Base-by-base conservation (phyloP, 2,113 vertebrate species). In the Aix galericulata region DNA sequence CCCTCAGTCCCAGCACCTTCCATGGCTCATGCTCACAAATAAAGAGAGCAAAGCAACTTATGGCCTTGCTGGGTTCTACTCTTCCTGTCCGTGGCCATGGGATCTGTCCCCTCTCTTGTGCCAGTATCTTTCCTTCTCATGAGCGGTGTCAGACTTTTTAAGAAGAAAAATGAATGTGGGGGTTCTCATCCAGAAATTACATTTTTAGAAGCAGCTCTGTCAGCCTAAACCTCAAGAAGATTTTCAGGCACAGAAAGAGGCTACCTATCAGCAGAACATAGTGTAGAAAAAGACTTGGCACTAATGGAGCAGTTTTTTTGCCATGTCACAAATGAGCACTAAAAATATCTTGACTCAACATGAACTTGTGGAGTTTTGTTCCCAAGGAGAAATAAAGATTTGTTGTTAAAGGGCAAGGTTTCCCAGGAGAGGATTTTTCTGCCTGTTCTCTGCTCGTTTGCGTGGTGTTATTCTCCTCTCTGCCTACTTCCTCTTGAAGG, bases 321-420 rank as follows among this genome's bases (percentile, higher is more conserved):
- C 72, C 46, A 74, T 64, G 59, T 27, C 81, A 85, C 44, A 92
- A 92, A 94, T 5, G 22, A 94, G 59, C 40, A 63, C 88, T 92
- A 94, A 89, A 94, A 95, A 94, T 89, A 84, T 5, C 40, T 71
- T 59, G 36, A 88, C 52, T 93, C 73, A 46, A 62, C 76, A 36
- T 71, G 85, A 92, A 86, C 82, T 85, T 89, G 62, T 0, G 0
- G 26, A 87, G 18, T 16, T 74, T 56, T 87, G 40, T 80, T 94
- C 75, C 67, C 75, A 62, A 58, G 5, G 22, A 80, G 82, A 88
- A 89, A 79, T 0, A 2, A 84, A 91, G 71, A 68, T 21, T 25
- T 0, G 42, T 20, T 25, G 2, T 34, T 60, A 60, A 85, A 73
- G 44, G 36, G 36, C 0, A 0, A 83, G 55, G 42, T 13, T 93